Conservation (phyloP, 1,140 invertebrate species). For the Acromyrmex heyeri region DNA sequence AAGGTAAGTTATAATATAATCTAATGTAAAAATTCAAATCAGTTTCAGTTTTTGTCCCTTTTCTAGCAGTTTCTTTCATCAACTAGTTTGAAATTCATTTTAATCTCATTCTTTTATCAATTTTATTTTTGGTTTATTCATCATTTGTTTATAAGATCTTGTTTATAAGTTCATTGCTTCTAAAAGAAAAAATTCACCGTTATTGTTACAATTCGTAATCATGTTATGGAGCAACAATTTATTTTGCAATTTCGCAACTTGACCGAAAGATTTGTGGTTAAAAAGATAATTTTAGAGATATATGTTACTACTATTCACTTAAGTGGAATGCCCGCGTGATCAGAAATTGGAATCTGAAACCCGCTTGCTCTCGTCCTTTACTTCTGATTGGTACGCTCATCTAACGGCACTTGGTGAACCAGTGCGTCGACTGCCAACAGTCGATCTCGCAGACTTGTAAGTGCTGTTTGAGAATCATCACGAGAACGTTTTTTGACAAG, state of each 20-base stretch:
- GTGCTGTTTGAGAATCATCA: constrained; percentile 62
- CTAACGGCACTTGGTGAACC: constrained; percentile 79
- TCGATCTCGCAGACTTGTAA: constrained; percentile 49
- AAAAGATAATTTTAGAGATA: neutral
- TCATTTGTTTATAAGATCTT: neutral
- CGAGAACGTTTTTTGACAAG: constrained; percentile 31
- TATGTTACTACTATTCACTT: constrained; percentile 2
- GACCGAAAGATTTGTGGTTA: neutral
- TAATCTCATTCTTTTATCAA: neutral
- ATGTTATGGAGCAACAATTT: neutral
- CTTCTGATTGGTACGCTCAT: constrained; percentile 73
- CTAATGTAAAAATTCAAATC: neutral
- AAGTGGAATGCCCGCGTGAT: constrained; percentile 61
- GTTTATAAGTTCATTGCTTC: neutral
- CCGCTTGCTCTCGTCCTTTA: constrained; percentile 64
- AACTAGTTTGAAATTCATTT: neutral
- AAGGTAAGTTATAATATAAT: constrained; percentile 18
- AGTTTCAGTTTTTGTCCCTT: neutral
- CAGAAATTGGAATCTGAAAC: constrained; percentile 69
- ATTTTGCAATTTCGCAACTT: constrained; percentile 5
- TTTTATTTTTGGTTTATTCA: neutral
- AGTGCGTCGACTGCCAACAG: constrained; percentile 60
- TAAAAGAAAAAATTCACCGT: neutral
- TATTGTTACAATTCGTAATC: neutral
- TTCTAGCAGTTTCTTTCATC: neutral